phyloP scores from a whole-genome alignment of 2,888 invertebrate species.

The Apamea anceps region DNA sequence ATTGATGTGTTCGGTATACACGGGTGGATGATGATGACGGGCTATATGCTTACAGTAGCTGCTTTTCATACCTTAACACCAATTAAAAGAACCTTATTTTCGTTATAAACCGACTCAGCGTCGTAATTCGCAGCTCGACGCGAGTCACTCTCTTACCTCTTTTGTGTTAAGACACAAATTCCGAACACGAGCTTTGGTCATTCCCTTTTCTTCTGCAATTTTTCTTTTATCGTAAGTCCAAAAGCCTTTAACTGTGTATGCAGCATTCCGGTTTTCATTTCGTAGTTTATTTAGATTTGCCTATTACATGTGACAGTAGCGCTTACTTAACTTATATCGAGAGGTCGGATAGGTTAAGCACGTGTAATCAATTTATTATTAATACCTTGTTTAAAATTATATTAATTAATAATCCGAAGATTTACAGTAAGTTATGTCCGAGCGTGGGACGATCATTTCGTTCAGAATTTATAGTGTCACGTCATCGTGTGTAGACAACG shows the following conservation, averaged over 20 bases:
- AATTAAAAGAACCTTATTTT: background rate
- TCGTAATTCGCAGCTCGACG: background rate
- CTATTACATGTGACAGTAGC: slow-evolving; percentile 37
- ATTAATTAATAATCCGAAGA: slow-evolving; percentile 43
- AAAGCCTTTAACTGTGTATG: background rate
- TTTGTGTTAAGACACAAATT: background rate
- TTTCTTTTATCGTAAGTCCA: slow-evolving; percentile 6
- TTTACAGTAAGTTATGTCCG: slow-evolving; percentile 16
- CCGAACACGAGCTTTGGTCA: background rate
- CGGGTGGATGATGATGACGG: background rate
- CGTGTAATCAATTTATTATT: slow-evolving; percentile 47
- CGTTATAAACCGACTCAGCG: background rate
- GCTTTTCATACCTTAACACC: background rate
- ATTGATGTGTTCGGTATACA: background rate
- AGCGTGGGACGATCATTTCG: slow-evolving; percentile 40
- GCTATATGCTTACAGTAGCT: background rate
- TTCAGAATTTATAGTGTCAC: slow-evolving; percentile 23
- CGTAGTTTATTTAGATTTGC: slow-evolving; percentile 44
- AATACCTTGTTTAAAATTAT: slow-evolving; percentile 28
- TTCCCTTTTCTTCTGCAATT: background rate
- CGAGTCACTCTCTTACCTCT: background rate
- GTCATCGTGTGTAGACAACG: background rate
- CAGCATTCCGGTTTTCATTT: slow-evolving; percentile 19
- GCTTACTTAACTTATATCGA: slow-evolving; percentile 8
- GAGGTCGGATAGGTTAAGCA: slow-evolving; percentile 33